phyloP scores from a whole-genome alignment of 92 coral and sea anemone species.

The Porites cylindrica region DNA sequence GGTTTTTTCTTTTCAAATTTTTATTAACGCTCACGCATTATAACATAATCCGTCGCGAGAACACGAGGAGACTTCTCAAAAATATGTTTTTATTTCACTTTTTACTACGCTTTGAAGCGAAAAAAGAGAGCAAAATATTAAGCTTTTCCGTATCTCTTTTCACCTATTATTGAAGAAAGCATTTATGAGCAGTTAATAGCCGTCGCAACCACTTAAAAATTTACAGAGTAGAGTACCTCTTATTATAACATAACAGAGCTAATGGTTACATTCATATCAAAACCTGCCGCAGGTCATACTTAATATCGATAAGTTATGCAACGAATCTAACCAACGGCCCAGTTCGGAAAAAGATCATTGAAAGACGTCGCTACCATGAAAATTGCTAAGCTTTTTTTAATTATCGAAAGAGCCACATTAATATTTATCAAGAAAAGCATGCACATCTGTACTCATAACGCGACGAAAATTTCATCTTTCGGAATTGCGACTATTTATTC shows the following conservation, averaged over 20 bases:
- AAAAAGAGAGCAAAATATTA: not conserved
- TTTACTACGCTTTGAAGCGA: conserved; percentile 13
- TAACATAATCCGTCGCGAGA: not conserved
- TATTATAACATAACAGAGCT: conserved; percentile 20
- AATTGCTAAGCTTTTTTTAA: not conserved
- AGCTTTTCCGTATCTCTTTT: not conserved
- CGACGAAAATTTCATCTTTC: not conserved
- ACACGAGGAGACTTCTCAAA: not conserved
- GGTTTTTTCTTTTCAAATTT: not conserved
- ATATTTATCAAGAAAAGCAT: too few species aligned
- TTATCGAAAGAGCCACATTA: not conserved
- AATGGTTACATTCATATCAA: conserved; percentile 16
- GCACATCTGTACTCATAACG: not conserved
- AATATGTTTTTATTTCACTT: not conserved
- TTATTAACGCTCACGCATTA: not conserved
- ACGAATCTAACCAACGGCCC: too few species aligned
- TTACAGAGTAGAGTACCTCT: conserved; percentile 35
- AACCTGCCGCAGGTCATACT: conserved; percentile 24
- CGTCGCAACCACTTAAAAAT: conserved; percentile 14
- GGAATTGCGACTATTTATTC: not conserved
- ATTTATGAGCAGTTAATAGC: conserved; percentile 23
- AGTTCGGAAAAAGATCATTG: too few species aligned
- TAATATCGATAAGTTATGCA: not conserved
- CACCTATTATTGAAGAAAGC: not conserved
- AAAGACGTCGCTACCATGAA: not conserved